A percentile compares a stretch with the other conserved stretches of the same genome.
Conservation (phyloP, 1,140 invertebrate genomes). For the Ericerus pela region DNA sequence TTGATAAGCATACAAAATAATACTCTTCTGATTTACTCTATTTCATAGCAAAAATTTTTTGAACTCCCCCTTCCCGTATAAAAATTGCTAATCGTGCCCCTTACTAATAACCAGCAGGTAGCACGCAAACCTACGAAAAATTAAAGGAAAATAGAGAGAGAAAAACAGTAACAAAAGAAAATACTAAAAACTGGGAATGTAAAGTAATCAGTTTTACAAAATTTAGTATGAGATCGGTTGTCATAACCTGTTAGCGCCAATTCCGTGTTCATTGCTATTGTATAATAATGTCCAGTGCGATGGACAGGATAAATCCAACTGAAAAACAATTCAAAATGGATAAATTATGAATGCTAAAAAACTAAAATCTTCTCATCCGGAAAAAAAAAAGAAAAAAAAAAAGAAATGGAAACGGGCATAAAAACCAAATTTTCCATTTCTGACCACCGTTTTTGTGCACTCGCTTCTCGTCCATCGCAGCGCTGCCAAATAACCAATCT, state of each 20-base stretch:
- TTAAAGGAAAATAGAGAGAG: not conserved
- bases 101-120: no score
- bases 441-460: no score
- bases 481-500: no score
- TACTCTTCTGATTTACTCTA: no score
- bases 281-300: slow-evolving; percentile 76
- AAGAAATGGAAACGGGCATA: no score
- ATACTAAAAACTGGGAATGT: not conserved
- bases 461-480: no score
- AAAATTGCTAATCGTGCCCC: no score
- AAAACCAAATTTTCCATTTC: no score
- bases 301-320: slow-evolving; percentile 35
- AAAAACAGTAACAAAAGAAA: not conserved
- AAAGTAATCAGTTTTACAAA: not conserved
- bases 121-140: no score
- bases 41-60: no score
- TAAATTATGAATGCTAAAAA: not conserved
- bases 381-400: not conserved
- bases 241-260: slow-evolving; percentile 65
- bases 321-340: slow-evolving; percentile 19
- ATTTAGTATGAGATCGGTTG: not conserved
- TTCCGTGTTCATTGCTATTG: slow-evolving; percentile 63
- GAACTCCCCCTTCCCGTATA: no score
- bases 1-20: no score
- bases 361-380: not conserved